phyloP scores from a whole-genome alignment of 2,888 invertebrate genomes.

The Spisula solida region DNA sequence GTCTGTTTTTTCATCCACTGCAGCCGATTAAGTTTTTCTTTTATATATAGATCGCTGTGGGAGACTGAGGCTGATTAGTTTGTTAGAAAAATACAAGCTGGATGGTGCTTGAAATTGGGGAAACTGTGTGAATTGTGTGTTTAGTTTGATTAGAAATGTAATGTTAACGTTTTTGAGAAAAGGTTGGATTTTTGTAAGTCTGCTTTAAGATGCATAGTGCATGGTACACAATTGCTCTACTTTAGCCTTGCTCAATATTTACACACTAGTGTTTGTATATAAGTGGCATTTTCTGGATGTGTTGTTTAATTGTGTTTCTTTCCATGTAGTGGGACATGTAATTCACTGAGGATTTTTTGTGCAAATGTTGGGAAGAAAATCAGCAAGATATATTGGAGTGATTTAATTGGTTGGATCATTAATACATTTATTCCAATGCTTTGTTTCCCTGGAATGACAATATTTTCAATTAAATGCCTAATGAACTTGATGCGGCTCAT shows the following conservation, averaged over 20 bases:
- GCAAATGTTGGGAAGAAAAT: background rate
- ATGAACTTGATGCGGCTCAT: background rate
- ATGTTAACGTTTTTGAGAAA: slow-evolving; percentile 2
- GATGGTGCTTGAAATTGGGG: background rate
- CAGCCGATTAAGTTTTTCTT: slow-evolving; percentile 13
- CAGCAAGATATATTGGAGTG: background rate
- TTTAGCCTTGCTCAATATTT: background rate
- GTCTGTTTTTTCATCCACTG: slow-evolving; percentile 19
- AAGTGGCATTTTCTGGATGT: background rate
- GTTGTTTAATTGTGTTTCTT: background rate
- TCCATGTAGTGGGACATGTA: background rate
- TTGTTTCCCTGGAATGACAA: background rate
- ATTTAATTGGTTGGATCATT: slow-evolving; percentile 1
- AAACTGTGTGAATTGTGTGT: background rate
- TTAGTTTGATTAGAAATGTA: background rate
- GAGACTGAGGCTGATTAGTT: background rate
- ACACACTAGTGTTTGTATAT: background rate
- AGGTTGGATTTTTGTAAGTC: background rate
- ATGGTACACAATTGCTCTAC: background rate
- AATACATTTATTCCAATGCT: slow-evolving; percentile 5
- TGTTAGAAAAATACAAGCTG: background rate
- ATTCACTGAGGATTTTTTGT: background rate
- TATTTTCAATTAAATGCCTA: background rate
- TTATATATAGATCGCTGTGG: background rate
- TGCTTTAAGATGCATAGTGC: background rate